Evolutionary conservation across 2,888 invertebrate species (phyloP).

Genomic region (Thymelicus sylvestris): DNA sequence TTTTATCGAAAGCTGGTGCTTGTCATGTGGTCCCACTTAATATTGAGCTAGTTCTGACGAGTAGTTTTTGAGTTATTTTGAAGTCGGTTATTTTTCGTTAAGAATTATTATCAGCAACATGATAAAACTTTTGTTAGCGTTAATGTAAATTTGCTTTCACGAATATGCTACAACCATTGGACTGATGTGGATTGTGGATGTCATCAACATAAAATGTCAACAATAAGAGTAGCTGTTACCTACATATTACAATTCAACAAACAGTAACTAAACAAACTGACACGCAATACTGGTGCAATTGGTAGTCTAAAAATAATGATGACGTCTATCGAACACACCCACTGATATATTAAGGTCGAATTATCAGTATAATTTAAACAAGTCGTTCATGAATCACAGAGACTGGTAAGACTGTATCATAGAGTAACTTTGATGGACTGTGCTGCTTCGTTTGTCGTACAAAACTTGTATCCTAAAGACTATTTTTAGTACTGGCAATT

Average conservation of each 20-base stretch:
- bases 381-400: conserved; percentile 20
- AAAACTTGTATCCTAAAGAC: conserved; percentile 11
- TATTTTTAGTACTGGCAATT: conserved; percentile 9
- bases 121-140: neutral
- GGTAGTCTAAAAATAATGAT: conserved; percentile 40
- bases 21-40: too few species aligned
- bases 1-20: too few species aligned
- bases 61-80: too few species aligned
- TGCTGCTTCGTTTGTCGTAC: neutral
- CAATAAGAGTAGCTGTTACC: neutral
- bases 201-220: conserved; percentile 9
- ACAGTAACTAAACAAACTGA: conserved; percentile 8
- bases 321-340: conserved; percentile 65
- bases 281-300: conserved; percentile 15
- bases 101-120: neutral
- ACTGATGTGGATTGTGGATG: neutral
- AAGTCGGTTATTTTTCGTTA: too few species aligned
- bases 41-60: too few species aligned
- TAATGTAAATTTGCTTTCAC: neutral
- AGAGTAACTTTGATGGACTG: too few species aligned
- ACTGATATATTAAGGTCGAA: conserved; percentile 58
- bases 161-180: neutral
- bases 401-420: neutral
- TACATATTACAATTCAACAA: conserved; percentile 12
- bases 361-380: conserved; percentile 48